Evolutionary conservation across 2,888 invertebrate genomes (phyloP).

Genomic region (Flabesymbios commensalis): DNA sequence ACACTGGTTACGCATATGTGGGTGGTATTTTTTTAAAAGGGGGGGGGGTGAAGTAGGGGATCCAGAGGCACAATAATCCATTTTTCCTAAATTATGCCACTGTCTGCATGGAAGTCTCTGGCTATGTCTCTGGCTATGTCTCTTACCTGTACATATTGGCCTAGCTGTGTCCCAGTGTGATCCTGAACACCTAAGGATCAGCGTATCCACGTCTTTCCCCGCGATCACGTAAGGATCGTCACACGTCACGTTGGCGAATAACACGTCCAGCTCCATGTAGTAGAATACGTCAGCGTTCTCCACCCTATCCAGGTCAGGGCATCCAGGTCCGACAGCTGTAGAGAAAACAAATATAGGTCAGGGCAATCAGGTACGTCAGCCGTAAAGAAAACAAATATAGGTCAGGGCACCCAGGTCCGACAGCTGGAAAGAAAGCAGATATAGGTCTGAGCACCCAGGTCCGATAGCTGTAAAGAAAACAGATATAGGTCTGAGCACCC

Average conservation of each 20-base stretch:
- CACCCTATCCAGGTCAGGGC: conserved; percentile 15
- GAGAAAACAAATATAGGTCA: conserved; percentile 10
- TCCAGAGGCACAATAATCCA: no score
- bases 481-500: conserved; percentile 21
- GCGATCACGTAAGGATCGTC: conserved; percentile 15
- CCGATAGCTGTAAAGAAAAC: conserved; percentile 10
- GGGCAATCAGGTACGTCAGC: conserved; percentile 18
- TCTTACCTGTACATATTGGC: conserved; percentile 12
- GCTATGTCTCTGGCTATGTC: no score
- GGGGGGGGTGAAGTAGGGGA: no score
- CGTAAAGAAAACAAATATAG: conserved; percentile 4
- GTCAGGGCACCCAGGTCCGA: conserved; percentile 27
- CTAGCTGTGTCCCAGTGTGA: conserved; percentile 7
- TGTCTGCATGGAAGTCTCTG: no score
- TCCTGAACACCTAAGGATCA: conserved; percentile 13
- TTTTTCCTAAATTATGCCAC: no score
- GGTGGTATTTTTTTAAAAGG: no score
- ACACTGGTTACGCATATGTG: no score
- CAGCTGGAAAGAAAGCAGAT: conserved; percentile 20
- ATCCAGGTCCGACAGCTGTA: conserved; percentile 27
- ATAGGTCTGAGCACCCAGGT: conserved; percentile 15
- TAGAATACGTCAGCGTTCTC: conserved; percentile 15
- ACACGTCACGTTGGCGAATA: conserved; percentile 28
- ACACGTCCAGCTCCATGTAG: conserved; percentile 16
- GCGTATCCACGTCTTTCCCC: conserved; percentile 11